Evolutionary conservation across 1,140 invertebrate species (phyloP), one percentile per base, ranked within the genome.

Genomic region (Ptiloglossa arizonensis): DNA sequence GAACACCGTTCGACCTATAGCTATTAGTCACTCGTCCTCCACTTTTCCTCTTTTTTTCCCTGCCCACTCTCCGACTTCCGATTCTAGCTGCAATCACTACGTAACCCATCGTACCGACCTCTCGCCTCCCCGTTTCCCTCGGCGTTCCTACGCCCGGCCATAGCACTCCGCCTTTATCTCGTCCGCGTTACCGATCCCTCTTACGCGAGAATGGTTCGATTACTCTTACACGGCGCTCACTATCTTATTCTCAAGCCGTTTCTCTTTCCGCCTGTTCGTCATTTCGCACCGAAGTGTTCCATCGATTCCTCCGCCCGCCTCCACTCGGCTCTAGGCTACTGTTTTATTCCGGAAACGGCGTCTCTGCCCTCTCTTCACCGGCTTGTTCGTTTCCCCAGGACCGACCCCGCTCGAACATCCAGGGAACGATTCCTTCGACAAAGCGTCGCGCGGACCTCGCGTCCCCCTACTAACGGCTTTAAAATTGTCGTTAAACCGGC

Each of bases 141-240:
- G 24, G 46, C 41, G 64, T 22, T 32, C 19, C 24, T 41, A n/a
- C 32, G 6, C 13, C 35, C n/a, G 74, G 80, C 83, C 83, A 85
- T 87, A 87, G 67, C 70, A 87, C 38, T 67, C 82, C 82, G 71
- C 83, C 87, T 77, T 89, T 88, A 89, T 88, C 88, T 87, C 77
- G 81, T 87, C 83, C 81, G 63, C 72, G 63, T 79, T 85, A 79
- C 78, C 77, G 82, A 79, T 78, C 80, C 81, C 70, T 67, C 72
- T 74, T 73, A 52, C 77, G 79, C 81, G 79, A 52, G 57, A 71
- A 79, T 75, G 80, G 79, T 87, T 87, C 85, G 84, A 88, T 88
- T 87, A 87, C 87, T 87, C 83, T 83, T 85, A 81, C 80, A 82
- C 82, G 78, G 56, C 79, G 77, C 67, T 79, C 75, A 86, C 86